These are phyloP conservation scores for Xiphophorus maculatus DNA, from an alignment of 2,113 vertebrate species.

Conservation along the genomic window DNA sequence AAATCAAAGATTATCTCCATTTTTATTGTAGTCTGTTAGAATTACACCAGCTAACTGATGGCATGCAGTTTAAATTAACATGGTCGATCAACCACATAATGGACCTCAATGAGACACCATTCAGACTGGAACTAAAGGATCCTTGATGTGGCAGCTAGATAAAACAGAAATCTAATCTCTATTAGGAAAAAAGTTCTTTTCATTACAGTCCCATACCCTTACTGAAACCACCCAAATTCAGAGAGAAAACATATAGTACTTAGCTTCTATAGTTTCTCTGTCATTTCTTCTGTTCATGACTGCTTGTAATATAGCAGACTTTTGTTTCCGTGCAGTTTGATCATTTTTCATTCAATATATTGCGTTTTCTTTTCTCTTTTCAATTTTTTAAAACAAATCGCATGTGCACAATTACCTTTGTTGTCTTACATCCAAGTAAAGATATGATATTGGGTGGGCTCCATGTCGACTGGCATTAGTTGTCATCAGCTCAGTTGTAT, in stretches of 20 bases:
- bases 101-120: slow-evolving; percentile 70
- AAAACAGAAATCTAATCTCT: slow-evolving; percentile 79
- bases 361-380: too few relatives aligned
- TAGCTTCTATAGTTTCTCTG: background rate
- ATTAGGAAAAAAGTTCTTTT: slow-evolving; percentile 72
- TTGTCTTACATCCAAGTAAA: background rate
- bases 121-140: slow-evolving; percentile 74
- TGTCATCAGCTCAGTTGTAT: too few relatives aligned
- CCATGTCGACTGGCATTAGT: too few relatives aligned
- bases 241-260: slow-evolving; percentile 5
- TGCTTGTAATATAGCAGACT: background rate
- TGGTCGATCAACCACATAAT: slow-evolving; percentile 75
- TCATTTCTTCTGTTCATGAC: slow-evolving; percentile 6
- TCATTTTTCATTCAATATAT: slow-evolving; percentile 24
- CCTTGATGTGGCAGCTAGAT: slow-evolving; percentile 73
- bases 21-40: slow-evolving; percentile 41
- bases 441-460: background rate
- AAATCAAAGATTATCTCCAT: background rate
- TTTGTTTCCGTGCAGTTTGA: slow-evolving; percentile 21
- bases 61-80: slow-evolving; percentile 75
- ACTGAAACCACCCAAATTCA: slow-evolving; percentile 29
- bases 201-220: slow-evolving; percentile 54
- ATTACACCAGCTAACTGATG: slow-evolving; percentile 66
- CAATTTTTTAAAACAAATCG: too few relatives aligned
- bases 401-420: background rate